Evolutionary conservation across 2,888 invertebrate genomes (phyloP), one percentile per base, ranked within the genome.

Genomic region (Daptonema setosum): DNA sequence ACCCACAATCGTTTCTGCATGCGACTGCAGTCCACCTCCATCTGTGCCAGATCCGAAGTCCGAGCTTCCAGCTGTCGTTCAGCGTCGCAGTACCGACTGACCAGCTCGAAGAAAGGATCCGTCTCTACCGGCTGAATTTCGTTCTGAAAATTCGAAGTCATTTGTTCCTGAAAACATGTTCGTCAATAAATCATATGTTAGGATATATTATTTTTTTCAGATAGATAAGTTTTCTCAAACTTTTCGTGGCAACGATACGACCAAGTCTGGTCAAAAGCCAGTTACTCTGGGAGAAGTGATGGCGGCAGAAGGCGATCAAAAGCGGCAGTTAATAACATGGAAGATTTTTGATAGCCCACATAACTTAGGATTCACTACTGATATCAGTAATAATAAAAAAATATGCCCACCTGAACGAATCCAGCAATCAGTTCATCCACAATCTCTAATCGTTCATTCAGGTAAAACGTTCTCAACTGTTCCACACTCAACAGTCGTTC

Each of bases 361-460:
- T n/a, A n/a, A n/a, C n/a, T n/a, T n/a, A n/a, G n/a, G n/a, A n/a
- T n/a, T n/a, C n/a, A n/a, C n/a, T n/a, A n/a, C n/a, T n/a, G n/a
- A n/a, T n/a, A n/a, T n/a, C n/a, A n/a, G n/a, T n/a, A n/a, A n/a
- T n/a, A 5, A 25, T 14, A n/a, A 25, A 50, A 52, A 8, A 22
- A 28, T 5, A 29, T 20, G 54, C 43, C 53, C 48, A 63, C 64
- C 57, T 61, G 28, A 24, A 65, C 57, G 57, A 68, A 68, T 22
- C 60, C 58, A 30, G 66, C 65, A 1, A 67, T 63, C 56, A 64
- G 65, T 22, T 63, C 64, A 22, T 68, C 66, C n/a, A 65, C 62
- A n/a, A 59, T 53, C 52, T 68, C 67, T 43, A 66, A 62, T 11
- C 65, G 57, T 25, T 63, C 62, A 57, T 68, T 68, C 54, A 65